Conservation (phyloP, 2,113 vertebrate genomes). For the Prinia subflava region DNA sequence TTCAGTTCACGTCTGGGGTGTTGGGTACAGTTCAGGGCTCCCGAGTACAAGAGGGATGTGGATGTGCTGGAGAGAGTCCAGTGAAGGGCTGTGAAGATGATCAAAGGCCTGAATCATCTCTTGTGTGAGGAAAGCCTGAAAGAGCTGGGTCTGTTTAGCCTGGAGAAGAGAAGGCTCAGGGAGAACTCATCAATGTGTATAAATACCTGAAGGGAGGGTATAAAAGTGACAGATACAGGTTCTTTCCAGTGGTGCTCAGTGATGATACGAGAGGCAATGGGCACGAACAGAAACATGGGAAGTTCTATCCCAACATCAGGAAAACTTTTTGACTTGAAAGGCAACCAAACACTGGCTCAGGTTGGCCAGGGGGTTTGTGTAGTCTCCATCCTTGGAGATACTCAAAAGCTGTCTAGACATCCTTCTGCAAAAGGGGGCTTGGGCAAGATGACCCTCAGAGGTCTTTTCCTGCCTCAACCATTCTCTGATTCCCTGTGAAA, state of each 20-base stretch:
- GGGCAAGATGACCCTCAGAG: neutral
- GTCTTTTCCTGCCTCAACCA: neutral
- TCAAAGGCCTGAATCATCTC: neutral
- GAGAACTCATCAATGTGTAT: neutral
- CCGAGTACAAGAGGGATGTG: neutral
- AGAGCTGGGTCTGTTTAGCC: neutral
- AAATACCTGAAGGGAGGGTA: neutral
- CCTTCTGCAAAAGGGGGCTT: neutral
- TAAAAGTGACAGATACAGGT: neutral
- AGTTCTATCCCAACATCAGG: neutral
- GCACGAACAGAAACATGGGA: rapidly evolving
- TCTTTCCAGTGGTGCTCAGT: neutral
- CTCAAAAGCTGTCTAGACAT: neutral
- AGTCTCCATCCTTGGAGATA: neutral
- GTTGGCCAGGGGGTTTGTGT: neutral
- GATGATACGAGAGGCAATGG: neutral
- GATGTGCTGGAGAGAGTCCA: neutral
- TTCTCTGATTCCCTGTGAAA: neutral
- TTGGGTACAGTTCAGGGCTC: neutral
- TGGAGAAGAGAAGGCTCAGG: neutral
- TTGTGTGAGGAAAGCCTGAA: neutral
- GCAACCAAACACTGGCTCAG: rapidly evolving
- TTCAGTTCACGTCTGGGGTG: neutral
- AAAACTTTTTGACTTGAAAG: neutral
- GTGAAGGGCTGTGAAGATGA: neutral